Evolutionary conservation across 2,797 vertebrate genomes (phyloP), one percentile per base, ranked within the genome.

Genomic region (Rhadinocentrus ornatus): DNA sequence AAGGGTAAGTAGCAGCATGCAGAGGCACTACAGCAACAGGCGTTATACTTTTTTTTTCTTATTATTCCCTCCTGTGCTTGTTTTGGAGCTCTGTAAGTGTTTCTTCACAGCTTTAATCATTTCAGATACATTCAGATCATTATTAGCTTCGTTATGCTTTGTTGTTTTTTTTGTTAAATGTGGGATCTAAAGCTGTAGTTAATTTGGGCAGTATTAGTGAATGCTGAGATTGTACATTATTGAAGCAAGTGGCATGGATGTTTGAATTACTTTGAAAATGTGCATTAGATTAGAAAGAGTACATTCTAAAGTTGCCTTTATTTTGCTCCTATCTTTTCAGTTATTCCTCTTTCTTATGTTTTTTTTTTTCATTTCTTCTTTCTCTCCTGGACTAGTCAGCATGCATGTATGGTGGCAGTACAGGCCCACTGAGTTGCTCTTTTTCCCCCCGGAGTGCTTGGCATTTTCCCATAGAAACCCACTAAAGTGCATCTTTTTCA

Each of bases 11-110:
- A 77, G 82, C 69, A 79, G 81, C 34, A 44, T 78, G 57, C 74
- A 73, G 63, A 55, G 73, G 66, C 77, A 69, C 71, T 56, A 84
- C 82, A 89, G 89, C 91, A 91, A 89, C 92, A 92, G 88, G 91
- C 91, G 71, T 83, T 90, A 66, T 78, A 78, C n/a, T n/a, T 84
- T 71, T 87, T 89, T 89, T 90, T 88, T 86, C 83, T 85, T 80
- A 83, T 88, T 81, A 82, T 88, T 85, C 84, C 52, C 63, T 66
- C 66, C 72, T 66, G 68, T 78, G 68, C 62, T 69, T 73, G 66
- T 86, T 90, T 73, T 39, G 73, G 48, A 18, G 7, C 56, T 73
- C 46, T 37, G 13, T 74, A 67, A 69, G 64, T 41, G 13, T 73
- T 29, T 62, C 56, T 84, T 88, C 66, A 32, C 16, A 72, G 55